phyloP scores from a whole-genome alignment of 1,140 invertebrate genomes.

The Heliothis subflexa region DNA sequence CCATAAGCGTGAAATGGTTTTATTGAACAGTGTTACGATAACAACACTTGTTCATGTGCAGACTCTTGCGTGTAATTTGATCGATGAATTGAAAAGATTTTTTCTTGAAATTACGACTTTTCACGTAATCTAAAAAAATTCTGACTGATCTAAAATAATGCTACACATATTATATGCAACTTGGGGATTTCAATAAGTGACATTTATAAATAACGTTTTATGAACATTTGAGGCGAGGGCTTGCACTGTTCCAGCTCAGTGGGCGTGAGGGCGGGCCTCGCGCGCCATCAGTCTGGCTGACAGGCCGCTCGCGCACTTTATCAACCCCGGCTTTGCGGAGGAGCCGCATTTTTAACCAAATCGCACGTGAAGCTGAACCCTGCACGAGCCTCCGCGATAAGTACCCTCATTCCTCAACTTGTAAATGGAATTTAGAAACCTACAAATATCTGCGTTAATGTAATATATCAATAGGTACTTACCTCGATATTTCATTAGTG shows the following conservation, averaged over 20 bases:
- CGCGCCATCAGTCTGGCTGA: slow-evolving; percentile 19
- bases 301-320: slow-evolving; percentile 15
- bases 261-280: background rate
- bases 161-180: no score
- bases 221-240: background rate
- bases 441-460: background rate
- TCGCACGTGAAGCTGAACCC: background rate
- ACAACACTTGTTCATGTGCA: no score
- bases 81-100: no score
- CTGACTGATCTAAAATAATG: no score
- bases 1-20: background rate
- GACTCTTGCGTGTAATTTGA: no score
- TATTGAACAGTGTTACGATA: background rate
- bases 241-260: slow-evolving; percentile 21
- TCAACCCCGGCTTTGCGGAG: background rate
- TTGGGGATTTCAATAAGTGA: background rate
- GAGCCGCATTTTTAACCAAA: slow-evolving; percentile 1
- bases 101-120: no score
- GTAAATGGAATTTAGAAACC: no score
- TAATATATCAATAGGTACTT: background rate
- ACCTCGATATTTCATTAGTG: background rate
- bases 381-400: background rate
- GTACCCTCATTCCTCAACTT: background rate
- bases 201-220: background rate
- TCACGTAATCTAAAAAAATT: no score